These are phyloP conservation scores for Pogonocherus hispidulus DNA, from an alignment of 2,888 invertebrate species.

Conservation along the genomic window DNA sequence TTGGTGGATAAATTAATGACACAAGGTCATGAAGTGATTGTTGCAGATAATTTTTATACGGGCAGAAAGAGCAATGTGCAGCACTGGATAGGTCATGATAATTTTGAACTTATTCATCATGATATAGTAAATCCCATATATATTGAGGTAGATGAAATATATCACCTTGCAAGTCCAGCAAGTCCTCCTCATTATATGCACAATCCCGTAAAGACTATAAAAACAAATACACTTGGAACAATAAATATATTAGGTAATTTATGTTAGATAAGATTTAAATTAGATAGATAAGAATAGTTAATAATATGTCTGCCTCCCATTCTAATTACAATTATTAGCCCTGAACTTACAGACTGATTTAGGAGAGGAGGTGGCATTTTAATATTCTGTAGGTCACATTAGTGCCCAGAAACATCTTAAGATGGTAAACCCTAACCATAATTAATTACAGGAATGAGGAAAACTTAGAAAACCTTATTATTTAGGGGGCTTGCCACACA, in stretches of 20 bases:
- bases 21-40: constrained; percentile 96
- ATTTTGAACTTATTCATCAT: constrained; percentile 98
- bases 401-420: too few relatives aligned
- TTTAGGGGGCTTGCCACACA: too few relatives aligned
- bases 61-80: constrained; percentile 97
- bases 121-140: constrained; percentile 98
- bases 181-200: constrained; percentile 99
- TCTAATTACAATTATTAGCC: too few relatives aligned
- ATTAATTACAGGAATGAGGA: too few relatives aligned
- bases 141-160: constrained; percentile 98
- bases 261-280: too few relatives aligned
- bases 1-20: constrained; percentile 95
- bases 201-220: constrained; percentile 99
- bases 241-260: constrained; percentile 89
- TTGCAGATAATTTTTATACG: constrained; percentile 98
- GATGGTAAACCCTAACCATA: too few relatives aligned
- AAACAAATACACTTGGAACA: constrained; percentile 97
- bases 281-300: constrained; percentile 13
- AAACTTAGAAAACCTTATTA: too few relatives aligned
- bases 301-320: constrained; percentile 9
- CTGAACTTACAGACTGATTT: too few relatives aligned
- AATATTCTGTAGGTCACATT: too few relatives aligned
- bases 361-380: too few relatives aligned
- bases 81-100: constrained; percentile 99
- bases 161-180: constrained; percentile 98